Evolutionary conservation across 1,140 invertebrate genomes (phyloP).

Genomic region (Teleopsis dalmanni): DNA sequence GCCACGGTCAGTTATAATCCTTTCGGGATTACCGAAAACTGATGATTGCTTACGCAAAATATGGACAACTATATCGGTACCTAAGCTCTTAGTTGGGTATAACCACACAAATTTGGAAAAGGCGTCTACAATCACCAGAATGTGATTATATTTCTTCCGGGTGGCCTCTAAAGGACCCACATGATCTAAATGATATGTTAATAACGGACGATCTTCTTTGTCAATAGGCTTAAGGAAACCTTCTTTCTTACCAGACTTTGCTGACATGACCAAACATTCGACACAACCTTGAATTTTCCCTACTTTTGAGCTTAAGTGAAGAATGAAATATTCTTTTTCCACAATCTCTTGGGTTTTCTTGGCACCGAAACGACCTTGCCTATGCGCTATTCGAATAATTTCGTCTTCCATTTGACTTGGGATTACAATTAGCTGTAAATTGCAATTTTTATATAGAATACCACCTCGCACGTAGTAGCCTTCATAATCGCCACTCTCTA

Average conservation of each 20-base stretch:
- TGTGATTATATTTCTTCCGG: not conserved
- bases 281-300: not conserved
- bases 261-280: not conserved
- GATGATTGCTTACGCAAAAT: no score
- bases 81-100: no score
- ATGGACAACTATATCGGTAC: no score
- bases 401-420: not conserved
- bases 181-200: not conserved
- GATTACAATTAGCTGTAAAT: not conserved
- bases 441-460: no score
- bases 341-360: no score
- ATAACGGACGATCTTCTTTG: not conserved
- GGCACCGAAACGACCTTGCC: not conserved
- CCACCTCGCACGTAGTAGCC: no score
- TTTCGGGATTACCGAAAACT: no score
- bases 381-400: not conserved
- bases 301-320: not conserved
- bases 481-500: no score
- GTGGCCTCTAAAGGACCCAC: not conserved
- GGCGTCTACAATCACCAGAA: no score
- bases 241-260: not conserved
- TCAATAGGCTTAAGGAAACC: constrained; percentile 2
- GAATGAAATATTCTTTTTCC: not conserved
- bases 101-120: no score
- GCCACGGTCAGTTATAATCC: no score